These are phyloP conservation scores for Spinibarbus caldwelli DNA, from an alignment of 2,797 vertebrate genomes.

Conservation along the genomic window DNA sequence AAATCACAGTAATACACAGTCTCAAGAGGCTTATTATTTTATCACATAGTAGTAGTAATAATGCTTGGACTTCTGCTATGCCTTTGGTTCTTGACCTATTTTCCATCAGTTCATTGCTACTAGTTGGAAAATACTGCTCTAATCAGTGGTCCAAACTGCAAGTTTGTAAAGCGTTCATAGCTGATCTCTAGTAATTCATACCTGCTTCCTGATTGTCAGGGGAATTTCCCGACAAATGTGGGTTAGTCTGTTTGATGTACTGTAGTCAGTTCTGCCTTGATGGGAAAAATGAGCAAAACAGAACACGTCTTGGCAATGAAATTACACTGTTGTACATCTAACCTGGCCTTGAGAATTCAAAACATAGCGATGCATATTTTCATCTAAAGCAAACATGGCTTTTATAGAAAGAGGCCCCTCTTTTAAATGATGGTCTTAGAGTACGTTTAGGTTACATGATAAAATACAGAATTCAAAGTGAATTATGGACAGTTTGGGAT, in stretches of 20 bases:
- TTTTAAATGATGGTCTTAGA: not conserved
- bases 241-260: not conserved
- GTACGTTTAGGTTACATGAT: not conserved
- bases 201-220: constrained; percentile 7
- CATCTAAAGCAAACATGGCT: not conserved
- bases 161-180: not conserved
- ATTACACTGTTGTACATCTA: not conserved
- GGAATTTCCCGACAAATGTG: not conserved
- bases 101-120: not conserved
- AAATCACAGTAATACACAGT: not conserved
- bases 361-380: constrained; percentile 1
- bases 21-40: not conserved
- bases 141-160: not conserved
- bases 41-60: not conserved
- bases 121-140: not conserved
- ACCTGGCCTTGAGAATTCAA: not conserved
- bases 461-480: not conserved
- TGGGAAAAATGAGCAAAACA: not conserved
- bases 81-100: not conserved
- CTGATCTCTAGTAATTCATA: not conserved
- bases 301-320: not conserved
- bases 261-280: not conserved
- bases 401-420: not conserved
- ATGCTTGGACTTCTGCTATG: not conserved
- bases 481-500: constrained; percentile 5